Evolutionary conservation across 2,888 invertebrate genomes (phyloP).

Genomic region (Lasioglossum calceatum): DNA sequence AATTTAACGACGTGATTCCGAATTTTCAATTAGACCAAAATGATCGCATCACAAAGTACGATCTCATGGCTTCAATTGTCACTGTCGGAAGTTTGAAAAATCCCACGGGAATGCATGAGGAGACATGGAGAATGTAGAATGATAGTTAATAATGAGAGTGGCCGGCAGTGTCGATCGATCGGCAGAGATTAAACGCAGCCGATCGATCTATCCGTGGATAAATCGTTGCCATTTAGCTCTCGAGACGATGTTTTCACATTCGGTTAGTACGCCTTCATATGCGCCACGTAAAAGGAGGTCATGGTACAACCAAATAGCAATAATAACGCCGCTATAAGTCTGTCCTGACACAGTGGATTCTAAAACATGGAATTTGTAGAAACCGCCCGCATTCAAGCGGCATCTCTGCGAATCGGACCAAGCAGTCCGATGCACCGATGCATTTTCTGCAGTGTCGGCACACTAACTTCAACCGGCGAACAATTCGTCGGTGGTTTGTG

Average conservation of each 20-base stretch:
- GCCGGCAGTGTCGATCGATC: constrained; percentile 1
- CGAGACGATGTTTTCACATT: constrained; percentile 81
- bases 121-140: neutral
- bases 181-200: constrained; percentile 4
- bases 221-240: constrained; percentile 70
- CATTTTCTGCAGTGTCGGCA: neutral
- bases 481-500: no score
- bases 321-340: constrained; percentile 81
- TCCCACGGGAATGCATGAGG: neutral
- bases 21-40: neutral
- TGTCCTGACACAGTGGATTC: constrained; percentile 68
- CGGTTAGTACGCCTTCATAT: constrained; percentile 81
- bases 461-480: neutral
- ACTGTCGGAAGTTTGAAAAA: neutral
- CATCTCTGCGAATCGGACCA: constrained; percentile 29
- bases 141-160: neutral
- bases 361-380: constrained; percentile 60
- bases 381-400: constrained; percentile 3
- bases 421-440: neutral
- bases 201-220: constrained; percentile 34
- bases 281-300: constrained; percentile 82
- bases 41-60: neutral
- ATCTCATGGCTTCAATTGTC: neutral
- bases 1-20: neutral
- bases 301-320: constrained; percentile 83